A percentile compares a stretch with the other conserved stretches of the same genome.
These are phyloP conservation scores for Muscicapa striata DNA, from an alignment of 2,797 vertebrate genomes.

Conservation along the genomic window DNA sequence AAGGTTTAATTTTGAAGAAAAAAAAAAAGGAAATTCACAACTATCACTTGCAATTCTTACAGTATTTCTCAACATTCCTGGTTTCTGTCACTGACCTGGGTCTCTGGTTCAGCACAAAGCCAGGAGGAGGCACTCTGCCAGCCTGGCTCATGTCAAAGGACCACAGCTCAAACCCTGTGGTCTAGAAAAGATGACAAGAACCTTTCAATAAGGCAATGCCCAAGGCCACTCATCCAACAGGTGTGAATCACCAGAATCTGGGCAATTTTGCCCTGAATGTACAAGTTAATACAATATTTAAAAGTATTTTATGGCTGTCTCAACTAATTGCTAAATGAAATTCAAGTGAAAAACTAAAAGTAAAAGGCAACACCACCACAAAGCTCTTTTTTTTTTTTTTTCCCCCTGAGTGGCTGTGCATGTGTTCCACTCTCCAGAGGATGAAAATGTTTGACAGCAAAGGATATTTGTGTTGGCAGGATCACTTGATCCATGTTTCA, in stretches of 20 bases:
- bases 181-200: neutral
- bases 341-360: neutral
- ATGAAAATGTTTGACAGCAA: constrained; percentile 30
- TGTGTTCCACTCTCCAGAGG: neutral
- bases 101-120: neutral
- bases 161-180: neutral
- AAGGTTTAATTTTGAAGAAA: neutral
- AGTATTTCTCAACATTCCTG: neutral
- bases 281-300: neutral
- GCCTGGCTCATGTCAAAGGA: neutral
- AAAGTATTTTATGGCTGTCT: neutral
- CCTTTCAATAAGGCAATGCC: neutral
- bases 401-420: neutral
- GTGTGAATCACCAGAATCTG: neutral
- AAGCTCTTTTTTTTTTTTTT: neutral
- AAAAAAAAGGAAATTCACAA: neutral
- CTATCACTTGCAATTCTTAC: neutral
- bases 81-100: neutral
- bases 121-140: neutral
- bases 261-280: neutral
- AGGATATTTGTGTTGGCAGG: constrained; percentile 45
- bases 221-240: neutral
- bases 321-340: neutral
- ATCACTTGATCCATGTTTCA: constrained; percentile 15
- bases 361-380: neutral